Base-by-base conservation (phyloP, 2,113 vertebrate species). In the Strigops habroptila region DNA sequence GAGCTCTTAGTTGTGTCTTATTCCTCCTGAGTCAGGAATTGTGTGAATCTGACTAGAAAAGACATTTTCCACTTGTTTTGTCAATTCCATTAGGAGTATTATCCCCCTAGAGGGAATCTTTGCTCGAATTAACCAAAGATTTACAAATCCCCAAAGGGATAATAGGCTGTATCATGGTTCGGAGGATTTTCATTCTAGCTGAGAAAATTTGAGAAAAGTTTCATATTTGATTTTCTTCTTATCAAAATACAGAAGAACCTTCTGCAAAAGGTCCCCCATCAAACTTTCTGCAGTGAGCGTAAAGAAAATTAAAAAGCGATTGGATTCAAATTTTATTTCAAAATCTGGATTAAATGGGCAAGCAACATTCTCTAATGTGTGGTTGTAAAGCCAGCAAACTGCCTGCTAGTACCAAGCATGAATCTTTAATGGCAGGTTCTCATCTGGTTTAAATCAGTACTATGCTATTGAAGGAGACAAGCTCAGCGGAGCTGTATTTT, bases 61-160 rank as follows among this genome's bases (percentile, higher is more conserved):
- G 31, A 65, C 0, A 70, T 88, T 93, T 95, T 91, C 87, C 76
- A 74, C 75, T 82, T 81, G 39, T 95, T 91, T 93, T 90, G 46
- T 88, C 76, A 81, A 83, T 90, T 91, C 68, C 16, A 25, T 86
- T 91, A 74, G 15, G 51, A 93, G 9, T 46, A 59, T 93, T 81
- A 96, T 70, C 31, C 15, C 51, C 57, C 65, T 82, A n/a, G 73
- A 93, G 77, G 51, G 9, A 48, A 83, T 71, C 25, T 90, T 70
- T 75, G 39, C 55, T 91, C 37, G 65, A 69, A 95, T 95, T 91
- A 85, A 87, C 46, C 14, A 24, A 71, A 85, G 63, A 95, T 83
- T 83, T 91, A 90, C 83, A 39, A 93, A 91, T 46, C 14, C 22
- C 43, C 43, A 39, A 77, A 64, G 18, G 76, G 39, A 74, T 91